Percentiles rank a stretch among this genome's conserved stretches.
These are phyloP conservation scores for Mimumesa dahlbomi DNA, from an alignment of 2,888 invertebrate genomes.

Conservation along the genomic window DNA sequence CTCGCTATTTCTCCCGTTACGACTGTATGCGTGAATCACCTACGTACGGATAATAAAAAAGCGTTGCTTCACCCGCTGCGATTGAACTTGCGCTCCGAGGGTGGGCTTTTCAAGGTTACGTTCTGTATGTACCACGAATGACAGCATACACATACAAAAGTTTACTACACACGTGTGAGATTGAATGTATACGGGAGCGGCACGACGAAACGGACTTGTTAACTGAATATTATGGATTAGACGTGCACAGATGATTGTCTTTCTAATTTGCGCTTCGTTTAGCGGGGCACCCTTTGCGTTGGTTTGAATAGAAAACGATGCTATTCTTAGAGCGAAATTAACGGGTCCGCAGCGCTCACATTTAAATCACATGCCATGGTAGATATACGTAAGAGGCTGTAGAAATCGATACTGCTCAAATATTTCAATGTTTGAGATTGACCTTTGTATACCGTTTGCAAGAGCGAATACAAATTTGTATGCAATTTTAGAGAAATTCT, in stretches of 20 bases:
- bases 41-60: conserved; percentile 16
- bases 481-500: no score
- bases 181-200: conserved; percentile 2
- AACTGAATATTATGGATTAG: no score
- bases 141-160: conserved; percentile 34
- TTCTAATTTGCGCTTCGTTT: no score
- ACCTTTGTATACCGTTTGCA: background rate
- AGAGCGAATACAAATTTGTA: background rate
- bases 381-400: conserved; percentile 5
- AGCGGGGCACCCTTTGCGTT: no score
- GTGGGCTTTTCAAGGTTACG: conserved; percentile 77
- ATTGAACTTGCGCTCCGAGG: conserved; percentile 68
- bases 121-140: conserved; percentile 44
- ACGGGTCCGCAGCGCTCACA: conserved; percentile 37
- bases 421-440: conserved; percentile 21
- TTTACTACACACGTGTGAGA: conserved; percentile 37
- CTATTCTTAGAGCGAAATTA: conserved; percentile 29
- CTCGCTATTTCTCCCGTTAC: background rate
- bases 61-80: conserved; percentile 48
- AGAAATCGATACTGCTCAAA: conserved; percentile 47
- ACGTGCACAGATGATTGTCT: no score
- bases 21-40: background rate
- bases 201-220: background rate
- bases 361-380: conserved; percentile 30
- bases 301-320: conserved; percentile 20